Evolutionary conservation across 2,888 invertebrate genomes (phyloP), one percentile per base, ranked within the genome.

Genomic region (Andrena bucephala): DNA sequence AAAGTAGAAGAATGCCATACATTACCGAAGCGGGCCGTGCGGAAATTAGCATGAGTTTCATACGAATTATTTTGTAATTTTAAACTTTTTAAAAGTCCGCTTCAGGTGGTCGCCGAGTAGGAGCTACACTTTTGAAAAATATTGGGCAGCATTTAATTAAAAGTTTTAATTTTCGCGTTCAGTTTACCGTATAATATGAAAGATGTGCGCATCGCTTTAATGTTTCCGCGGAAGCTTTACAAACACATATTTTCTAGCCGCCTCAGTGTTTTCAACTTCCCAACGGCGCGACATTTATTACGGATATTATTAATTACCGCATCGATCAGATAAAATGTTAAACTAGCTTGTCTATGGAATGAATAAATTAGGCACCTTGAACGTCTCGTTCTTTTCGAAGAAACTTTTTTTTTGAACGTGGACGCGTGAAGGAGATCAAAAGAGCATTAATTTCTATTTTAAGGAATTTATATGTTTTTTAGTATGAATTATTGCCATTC

Each of bases 41-140:
- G 42, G 36, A 65, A 72, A 83, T 81, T 70, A 75, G 60, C 42
- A 54, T 24, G 65, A 70, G 70, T 81, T 57, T 82, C 60, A 62
- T 75, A 70, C 33, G 24, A 81, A 82, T 82, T 71, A 68, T 77
- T 83, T 83, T 60, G 76, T 63, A 81, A 83, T 77, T 71, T 76
- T 7, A 76, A 77, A 82, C 71, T 81, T 83, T 71, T 5, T 20
- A 7, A 62, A 60, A 70, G 66, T 57, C 52, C 10, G 29, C 2
- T 27, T 13, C 74, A 2, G 60, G 13, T 42, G 66, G 70, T 54
- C 42, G 65, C 52, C 57, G 50, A 36, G 52, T 62, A 29, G 54
- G 29, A 54, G 54, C 16, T 60, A 36, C 31, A 75, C 36, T 67
- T 67, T 54, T 36, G 20, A n/a, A 62, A 80, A 70, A 70, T 73